A percentile compares a stretch with the other conserved stretches of the same genome.
These are phyloP conservation scores for Tachuris rubrigastra DNA, from an alignment of 2,113 vertebrate genomes.

Conservation along the genomic window DNA sequence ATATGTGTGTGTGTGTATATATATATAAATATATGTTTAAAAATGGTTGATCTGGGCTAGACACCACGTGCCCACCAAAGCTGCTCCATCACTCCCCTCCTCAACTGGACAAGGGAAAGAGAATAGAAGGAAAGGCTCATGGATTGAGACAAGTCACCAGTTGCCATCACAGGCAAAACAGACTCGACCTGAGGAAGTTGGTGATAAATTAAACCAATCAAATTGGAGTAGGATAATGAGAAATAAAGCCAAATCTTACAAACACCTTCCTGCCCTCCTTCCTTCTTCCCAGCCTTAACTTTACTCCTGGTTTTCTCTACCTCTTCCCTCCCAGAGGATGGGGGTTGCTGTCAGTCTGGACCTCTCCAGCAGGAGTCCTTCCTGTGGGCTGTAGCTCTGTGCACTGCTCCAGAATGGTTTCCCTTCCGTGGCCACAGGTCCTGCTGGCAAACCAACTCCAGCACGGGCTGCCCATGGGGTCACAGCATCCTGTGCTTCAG, in stretches of 20 bases:
- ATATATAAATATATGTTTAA: neutral
- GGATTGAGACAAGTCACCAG: neutral
- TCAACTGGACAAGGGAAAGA: neutral
- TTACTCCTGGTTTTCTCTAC: neutral
- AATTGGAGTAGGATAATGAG: neutral
- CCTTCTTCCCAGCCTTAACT: neutral
- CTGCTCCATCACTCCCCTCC: neutral
- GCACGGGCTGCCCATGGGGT: rapidly evolving
- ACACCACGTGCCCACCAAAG: neutral
- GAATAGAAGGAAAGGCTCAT: neutral
- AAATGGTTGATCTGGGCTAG: neutral
- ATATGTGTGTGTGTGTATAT: too few relatives aligned
- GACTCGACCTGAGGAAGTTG: neutral
- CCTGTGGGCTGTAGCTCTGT: neutral
- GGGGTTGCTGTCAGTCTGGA: neutral
- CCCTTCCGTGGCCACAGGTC: neutral
- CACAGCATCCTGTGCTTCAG: neutral
- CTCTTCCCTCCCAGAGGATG: neutral
- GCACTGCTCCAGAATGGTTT: neutral
- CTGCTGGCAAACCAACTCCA: neutral
- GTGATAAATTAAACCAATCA: neutral
- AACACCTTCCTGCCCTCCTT: neutral
- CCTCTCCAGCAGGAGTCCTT: neutral
- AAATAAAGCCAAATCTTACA: neutral
- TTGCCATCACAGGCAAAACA: neutral